Evolutionary conservation across 1,140 invertebrate species (phyloP).

Genomic region (Pseudoatta argentina): DNA sequence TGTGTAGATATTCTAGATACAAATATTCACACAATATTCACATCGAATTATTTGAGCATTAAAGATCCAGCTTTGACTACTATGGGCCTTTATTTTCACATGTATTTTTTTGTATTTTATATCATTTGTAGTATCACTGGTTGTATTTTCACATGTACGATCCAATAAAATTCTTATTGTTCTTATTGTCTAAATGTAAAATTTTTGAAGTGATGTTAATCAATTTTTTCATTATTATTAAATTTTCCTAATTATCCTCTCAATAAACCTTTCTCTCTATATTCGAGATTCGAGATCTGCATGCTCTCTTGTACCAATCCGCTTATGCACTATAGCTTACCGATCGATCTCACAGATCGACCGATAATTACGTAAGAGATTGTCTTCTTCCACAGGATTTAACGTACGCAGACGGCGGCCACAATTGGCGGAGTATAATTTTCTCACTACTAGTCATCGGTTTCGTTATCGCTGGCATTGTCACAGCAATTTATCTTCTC

Average conservation of each 20-base stretch:
- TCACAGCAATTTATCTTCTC: constrained; percentile 94
- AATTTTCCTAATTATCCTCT: constrained; percentile 25
- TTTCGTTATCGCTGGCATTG: constrained; percentile 93
- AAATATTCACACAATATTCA: no score
- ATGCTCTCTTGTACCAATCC: constrained; percentile 50
- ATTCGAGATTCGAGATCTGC: constrained; percentile 51
- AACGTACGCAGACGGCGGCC: constrained; percentile 91
- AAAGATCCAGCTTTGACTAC: no score
- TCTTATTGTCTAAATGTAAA: background rate
- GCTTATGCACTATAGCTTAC: constrained; percentile 64
- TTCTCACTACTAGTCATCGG: constrained; percentile 94
- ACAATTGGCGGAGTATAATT: constrained; percentile 95
- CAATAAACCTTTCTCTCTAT: background rate
- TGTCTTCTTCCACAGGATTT: constrained; percentile 88
- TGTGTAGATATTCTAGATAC: constrained; percentile 1
- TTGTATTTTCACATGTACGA: no score
- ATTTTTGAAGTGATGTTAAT: constrained; percentile 23
- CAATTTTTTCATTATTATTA: constrained; percentile 22
- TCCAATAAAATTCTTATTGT: no score
- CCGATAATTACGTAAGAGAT: constrained; percentile 58
- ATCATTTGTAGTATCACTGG: no score
- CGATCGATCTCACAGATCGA: background rate
- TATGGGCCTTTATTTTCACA: no score
- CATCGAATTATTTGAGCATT: no score
- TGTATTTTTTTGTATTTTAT: no score